phyloP scores from a whole-genome alignment of 2,113 vertebrate genomes.

The Caloenas nicobarica region DNA sequence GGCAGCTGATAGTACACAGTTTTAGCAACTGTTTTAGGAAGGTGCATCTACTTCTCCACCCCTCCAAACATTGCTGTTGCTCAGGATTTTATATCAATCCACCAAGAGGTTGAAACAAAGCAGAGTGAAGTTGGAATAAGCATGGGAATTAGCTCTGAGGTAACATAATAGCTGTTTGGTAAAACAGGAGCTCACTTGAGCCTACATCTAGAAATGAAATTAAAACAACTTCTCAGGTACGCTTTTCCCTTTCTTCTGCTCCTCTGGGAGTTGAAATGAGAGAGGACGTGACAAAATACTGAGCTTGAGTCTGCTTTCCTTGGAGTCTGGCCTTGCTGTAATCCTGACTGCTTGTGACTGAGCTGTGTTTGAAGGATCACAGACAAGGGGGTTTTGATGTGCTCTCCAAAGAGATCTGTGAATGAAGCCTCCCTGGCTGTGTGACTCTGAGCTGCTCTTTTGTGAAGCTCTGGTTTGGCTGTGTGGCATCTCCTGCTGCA shows the following conservation, averaged over 20 bases:
- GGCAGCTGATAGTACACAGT: fast-evolving
- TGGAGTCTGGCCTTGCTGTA: neutral
- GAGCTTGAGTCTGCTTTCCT: neutral
- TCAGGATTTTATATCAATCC: neutral
- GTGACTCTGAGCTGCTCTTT: neutral
- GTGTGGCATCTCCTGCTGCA: neutral
- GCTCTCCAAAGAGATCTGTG: neutral
- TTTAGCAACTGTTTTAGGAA: neutral
- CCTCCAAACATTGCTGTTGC: neutral
- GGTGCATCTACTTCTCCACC: neutral
- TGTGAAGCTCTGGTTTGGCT: neutral
- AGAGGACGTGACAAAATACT: neutral
- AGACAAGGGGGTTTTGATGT: neutral
- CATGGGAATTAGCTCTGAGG: neutral
- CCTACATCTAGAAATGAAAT: neutral
- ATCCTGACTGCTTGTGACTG: neutral
- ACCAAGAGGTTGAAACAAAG: neutral
- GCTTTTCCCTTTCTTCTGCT: neutral
- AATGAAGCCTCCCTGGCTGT: neutral
- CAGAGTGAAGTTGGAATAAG: neutral
- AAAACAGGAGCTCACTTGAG: neutral
- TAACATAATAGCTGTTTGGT: neutral
- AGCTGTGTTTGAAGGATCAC: neutral
- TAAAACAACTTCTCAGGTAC: neutral
- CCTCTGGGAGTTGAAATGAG: neutral